Base-by-base conservation (phyloP, 2,113 vertebrate species). In the Larimichthys polyactis region DNA sequence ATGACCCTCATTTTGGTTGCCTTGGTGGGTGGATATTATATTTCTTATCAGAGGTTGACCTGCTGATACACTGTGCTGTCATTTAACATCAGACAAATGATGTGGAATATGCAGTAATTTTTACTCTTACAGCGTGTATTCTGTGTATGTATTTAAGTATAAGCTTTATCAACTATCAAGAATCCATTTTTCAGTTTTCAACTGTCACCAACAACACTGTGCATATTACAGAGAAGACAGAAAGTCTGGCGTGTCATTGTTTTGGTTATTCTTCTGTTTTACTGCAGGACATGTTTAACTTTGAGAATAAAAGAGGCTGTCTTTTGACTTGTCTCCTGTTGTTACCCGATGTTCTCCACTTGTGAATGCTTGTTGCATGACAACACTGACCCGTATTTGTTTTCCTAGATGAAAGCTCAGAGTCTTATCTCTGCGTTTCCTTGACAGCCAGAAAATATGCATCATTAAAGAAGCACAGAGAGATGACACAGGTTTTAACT, bases 251-350 rank as follows among this genome's bases (percentile, higher is more conserved):
- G 64, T 87, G 82, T 82, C 82, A 81, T 63, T 75, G 83, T 75
- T 87, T 82, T 81, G 72, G 40, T 84, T 73, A 40, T 71, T 67
- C 52, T 79, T 81, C 27, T 74, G 5, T 81, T 85, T 84, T 24
- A 51, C 91, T 87, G 59, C 82, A 54, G 89, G 91, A 81, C 74
- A 79, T 67, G 71, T 63, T 84, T 85, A 90, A 91, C 90, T 90
- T 86, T 90, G 78, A 86, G 44, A 69, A 65, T 60, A 54, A 75
- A 60, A 68, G 73, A 57, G 15, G 15, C 36, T 48, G 76, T 76
- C 68, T 78, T 58, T 69, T 72, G 29, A 70, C 74, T 55, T 68
- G 55, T 84, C 74, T 77, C 51, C 46, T 75, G 77, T 71, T 82
- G 64, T 84, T 55, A 72, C 70, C 27, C 49, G 54, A 43, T 60